Conservation (phyloP, 2,888 invertebrate genomes). For the Tetragnatha montana region DNA sequence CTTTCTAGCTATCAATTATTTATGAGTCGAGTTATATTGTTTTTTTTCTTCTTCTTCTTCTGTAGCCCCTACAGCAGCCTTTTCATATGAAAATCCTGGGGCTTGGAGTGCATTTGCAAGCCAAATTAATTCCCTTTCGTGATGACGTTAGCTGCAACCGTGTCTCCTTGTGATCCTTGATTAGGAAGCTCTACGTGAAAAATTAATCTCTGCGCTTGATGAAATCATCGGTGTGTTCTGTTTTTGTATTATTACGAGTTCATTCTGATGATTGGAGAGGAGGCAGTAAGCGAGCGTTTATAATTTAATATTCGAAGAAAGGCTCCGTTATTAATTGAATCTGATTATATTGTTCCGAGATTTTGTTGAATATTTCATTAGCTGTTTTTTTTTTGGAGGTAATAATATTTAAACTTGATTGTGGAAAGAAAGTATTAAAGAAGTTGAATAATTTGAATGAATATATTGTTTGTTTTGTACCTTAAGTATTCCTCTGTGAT, state of each 20-base stretch:
- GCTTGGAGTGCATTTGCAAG: constrained; percentile 45
- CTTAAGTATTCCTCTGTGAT: too few species aligned
- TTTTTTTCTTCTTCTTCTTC: not conserved
- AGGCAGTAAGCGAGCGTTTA: not conserved
- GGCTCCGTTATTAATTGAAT: not conserved
- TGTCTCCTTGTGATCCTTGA: not conserved
- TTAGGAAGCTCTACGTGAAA: not conserved
- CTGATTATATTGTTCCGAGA: too few species aligned
- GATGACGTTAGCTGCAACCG: not conserved
- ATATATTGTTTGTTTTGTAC: too few species aligned
- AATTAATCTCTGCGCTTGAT: not conserved
- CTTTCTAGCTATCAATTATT: constrained; percentile 49
- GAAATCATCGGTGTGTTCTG: not conserved
- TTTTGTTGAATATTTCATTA: too few species aligned
- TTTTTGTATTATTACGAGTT: not conserved
- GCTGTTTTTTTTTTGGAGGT: too few species aligned
- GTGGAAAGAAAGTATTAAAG: too few species aligned
- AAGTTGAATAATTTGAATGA: too few species aligned
- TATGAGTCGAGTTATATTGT: constrained; percentile 44
- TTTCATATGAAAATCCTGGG: constrained; percentile 56
- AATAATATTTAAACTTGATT: too few species aligned
- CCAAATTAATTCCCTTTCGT: constrained; percentile 47
- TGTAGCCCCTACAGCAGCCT: constrained; percentile 17
- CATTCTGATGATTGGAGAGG: not conserved
- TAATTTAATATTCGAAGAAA: not conserved